Conservation (phyloP, 2,888 invertebrate genomes). For the Xylocampa areola region DNA sequence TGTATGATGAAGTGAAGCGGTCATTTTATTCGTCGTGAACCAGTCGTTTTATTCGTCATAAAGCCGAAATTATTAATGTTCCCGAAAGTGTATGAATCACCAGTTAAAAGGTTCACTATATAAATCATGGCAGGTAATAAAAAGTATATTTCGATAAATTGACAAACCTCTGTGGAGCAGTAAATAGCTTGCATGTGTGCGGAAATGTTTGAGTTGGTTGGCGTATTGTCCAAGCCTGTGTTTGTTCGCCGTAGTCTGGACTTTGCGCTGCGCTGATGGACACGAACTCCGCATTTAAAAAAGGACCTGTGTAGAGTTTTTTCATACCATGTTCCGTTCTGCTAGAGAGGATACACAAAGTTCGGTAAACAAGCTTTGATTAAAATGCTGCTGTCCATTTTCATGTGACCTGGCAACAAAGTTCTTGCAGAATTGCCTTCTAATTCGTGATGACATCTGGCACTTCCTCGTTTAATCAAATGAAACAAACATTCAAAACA, state of each 20-base stretch:
- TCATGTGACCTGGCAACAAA: slow-evolving; percentile 5
- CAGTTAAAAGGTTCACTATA: slow-evolving; percentile 54
- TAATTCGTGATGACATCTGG: neutral
- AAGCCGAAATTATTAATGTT: slow-evolving; percentile 53
- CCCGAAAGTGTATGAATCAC: slow-evolving; percentile 51
- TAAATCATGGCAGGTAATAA: slow-evolving; percentile 53
- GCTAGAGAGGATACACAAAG: slow-evolving; percentile 4
- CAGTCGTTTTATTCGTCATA: slow-evolving; percentile 49
- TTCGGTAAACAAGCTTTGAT: slow-evolving; percentile 7
- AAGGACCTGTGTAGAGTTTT: slow-evolving; percentile 13
- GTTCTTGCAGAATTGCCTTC: neutral
- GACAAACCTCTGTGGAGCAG: slow-evolving; percentile 49
- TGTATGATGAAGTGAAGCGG: slow-evolving; percentile 37
- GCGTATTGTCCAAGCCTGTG: slow-evolving; percentile 27
- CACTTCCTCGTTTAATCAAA: neutral
- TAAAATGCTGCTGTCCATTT: slow-evolving; percentile 17
- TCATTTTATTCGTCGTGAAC: slow-evolving; percentile 42
- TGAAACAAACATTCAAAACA: too few relatives aligned
- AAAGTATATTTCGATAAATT: slow-evolving; percentile 54
- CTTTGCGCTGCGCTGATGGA: slow-evolving; percentile 16
- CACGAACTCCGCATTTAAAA: slow-evolving; percentile 17
- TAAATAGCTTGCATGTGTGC: slow-evolving; percentile 35
- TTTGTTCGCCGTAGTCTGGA: slow-evolving; percentile 26
- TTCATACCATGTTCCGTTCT: slow-evolving; percentile 11
- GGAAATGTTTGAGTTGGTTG: slow-evolving; percentile 32